phyloP scores from a whole-genome alignment of 2,888 invertebrate species.

The Baronia brevicornis region DNA sequence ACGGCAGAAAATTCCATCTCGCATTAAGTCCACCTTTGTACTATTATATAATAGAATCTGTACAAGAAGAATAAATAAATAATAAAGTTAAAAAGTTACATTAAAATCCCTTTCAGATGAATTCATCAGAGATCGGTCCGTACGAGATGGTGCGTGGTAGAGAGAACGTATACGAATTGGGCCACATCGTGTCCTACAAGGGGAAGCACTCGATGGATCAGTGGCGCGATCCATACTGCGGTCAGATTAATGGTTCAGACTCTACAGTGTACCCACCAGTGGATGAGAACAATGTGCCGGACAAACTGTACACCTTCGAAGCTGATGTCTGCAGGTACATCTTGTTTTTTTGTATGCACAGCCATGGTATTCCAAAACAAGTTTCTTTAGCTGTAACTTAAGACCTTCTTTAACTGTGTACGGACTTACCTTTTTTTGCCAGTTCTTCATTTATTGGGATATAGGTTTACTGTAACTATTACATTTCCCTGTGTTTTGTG shows the following conservation, averaged over 20 bases:
- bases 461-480: no score
- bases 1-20: no score
- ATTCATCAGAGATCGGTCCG: conserved; percentile 68
- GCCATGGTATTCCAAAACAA: background rate
- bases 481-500: no score
- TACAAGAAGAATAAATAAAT: no score
- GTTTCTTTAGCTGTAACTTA: no score
- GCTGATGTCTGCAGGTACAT: conserved; percentile 76
- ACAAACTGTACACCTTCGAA: conserved; percentile 63
- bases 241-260: conserved; percentile 73
- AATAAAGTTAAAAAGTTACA: no score
- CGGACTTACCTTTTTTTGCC: no score
- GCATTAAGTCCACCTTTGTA: no score
- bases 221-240: conserved; percentile 64
- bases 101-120: conserved; percentile 59
- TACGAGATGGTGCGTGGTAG: conserved; percentile 72
- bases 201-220: conserved; percentile 41
- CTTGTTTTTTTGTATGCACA: background rate
- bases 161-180: conserved; percentile 59
- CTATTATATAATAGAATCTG: no score
- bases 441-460: no score
- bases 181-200: conserved; percentile 64
- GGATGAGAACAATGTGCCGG: conserved; percentile 38
- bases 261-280: conserved; percentile 71
- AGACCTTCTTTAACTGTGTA: no score